Percentiles rank a stretch among this genome's conserved stretches.
Evolutionary conservation across 2,797 vertebrate species (phyloP).

Genomic region (Nothura maculosa): DNA sequence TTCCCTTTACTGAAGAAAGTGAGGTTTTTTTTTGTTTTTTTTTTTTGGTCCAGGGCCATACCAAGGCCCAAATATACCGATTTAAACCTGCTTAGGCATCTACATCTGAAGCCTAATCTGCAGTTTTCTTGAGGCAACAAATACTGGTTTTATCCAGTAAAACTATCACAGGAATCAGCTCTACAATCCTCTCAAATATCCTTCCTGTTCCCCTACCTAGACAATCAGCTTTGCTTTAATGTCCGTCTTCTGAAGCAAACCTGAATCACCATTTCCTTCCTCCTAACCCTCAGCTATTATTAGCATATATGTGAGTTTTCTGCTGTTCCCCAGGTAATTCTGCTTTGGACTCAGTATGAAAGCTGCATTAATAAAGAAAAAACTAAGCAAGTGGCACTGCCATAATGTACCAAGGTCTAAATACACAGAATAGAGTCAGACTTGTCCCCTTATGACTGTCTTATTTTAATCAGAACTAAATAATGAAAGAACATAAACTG

Average conservation of each 20-base stretch:
- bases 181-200: not conserved
- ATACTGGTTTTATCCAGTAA: not conserved
- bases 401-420: not conserved
- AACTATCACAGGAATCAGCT: not conserved
- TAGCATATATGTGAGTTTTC: not conserved
- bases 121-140: not conserved
- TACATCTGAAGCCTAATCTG: not conserved
- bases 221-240: not conserved
- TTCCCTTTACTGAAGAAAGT: not conserved
- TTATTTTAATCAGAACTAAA: slow-evolving; percentile 29
- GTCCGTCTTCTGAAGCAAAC: not conserved
- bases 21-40: not conserved
- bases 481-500: slow-evolving; percentile 25
- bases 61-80: not conserved
- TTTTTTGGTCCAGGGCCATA: not conserved
- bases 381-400: not conserved
- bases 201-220: not conserved
- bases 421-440: not conserved
- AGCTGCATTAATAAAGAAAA: not conserved
- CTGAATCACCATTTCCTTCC: not conserved
- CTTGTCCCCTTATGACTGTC: not conserved
- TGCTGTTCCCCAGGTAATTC: slow-evolving; percentile 6
- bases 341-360: not conserved
- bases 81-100: not conserved
- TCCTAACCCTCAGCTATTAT: not conserved